Percentiles rank a stretch among this genome's conserved stretches.
Evolutionary conservation across 2,888 invertebrate genomes (phyloP).

Genomic region (Empis livida): DNA sequence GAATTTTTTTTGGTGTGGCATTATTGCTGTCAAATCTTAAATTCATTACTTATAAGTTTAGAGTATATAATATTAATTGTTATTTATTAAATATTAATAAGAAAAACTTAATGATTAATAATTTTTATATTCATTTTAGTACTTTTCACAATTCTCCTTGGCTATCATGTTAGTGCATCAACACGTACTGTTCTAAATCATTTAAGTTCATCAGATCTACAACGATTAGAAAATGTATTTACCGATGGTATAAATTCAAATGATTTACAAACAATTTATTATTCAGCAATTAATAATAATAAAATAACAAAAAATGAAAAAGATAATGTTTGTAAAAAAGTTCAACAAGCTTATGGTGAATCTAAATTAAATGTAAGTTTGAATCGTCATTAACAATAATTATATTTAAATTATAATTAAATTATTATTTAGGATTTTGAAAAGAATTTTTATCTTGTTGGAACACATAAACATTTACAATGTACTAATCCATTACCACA

Average conservation of each 20-base stretch:
- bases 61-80: too few species aligned
- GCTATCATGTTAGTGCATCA: conserved; percentile 1
- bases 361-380: conserved; percentile 39
- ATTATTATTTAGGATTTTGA: conserved; percentile 32
- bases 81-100: too few species aligned
- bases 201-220: conserved; percentile 25
- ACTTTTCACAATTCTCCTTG: conserved; percentile 2
- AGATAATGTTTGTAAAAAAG: conserved; percentile 40
- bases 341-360: conserved; percentile 22
- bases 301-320: conserved; percentile 46
- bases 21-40: too few species aligned
- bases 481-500: conserved; percentile 42
- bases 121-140: not conserved
- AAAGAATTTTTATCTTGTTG: conserved; percentile 52
- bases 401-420: not conserved
- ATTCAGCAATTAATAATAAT: conserved; percentile 59
- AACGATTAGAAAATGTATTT: conserved; percentile 32
- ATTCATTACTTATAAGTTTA: too few species aligned
- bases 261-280: conserved; percentile 55
- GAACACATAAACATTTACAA: conserved; percentile 45
- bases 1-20: too few species aligned
- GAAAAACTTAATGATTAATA: too few species aligned
- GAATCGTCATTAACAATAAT: not conserved
- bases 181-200: conserved; percentile 28
- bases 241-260: conserved; percentile 39